Conservation (phyloP, 2,888 invertebrate genomes). For the Strigamia crassipes region DNA sequence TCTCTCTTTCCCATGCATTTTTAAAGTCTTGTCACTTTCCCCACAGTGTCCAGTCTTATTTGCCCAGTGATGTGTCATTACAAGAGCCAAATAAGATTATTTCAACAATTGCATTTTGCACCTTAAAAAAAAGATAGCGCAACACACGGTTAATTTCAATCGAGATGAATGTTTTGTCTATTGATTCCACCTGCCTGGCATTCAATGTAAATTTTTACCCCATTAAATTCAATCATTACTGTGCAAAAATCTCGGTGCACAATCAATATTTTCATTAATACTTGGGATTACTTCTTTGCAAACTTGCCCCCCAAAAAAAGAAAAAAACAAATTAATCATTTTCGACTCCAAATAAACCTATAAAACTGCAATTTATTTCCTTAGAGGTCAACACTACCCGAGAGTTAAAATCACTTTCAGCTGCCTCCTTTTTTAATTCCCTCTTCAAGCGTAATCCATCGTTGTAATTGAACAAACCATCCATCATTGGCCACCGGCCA, state of each 20-base stretch:
- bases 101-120: no score
- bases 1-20: no score
- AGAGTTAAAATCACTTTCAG: slow-evolving; percentile 25
- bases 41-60: no score
- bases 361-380: slow-evolving; percentile 28
- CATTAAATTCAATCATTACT: not conserved
- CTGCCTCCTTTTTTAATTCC: not conserved
- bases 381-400: not conserved
- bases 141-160: no score
- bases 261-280: no score
- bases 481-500: slow-evolving; percentile 1
- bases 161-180: not conserved
- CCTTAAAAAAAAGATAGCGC: no score
- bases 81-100: no score
- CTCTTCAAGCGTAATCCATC: not conserved
- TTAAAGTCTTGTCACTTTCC: no score
- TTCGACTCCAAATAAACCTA: not conserved
- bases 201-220: not conserved
- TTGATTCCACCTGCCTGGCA: not conserved
- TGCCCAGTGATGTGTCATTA: no score
- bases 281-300: no score
- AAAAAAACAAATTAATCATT: not conserved
- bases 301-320: not conserved
- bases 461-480: slow-evolving; percentile 24
- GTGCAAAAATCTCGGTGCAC: no score